Conservation (phyloP, 1,140 invertebrate genomes). For the Penaeus vannamei region DNA sequence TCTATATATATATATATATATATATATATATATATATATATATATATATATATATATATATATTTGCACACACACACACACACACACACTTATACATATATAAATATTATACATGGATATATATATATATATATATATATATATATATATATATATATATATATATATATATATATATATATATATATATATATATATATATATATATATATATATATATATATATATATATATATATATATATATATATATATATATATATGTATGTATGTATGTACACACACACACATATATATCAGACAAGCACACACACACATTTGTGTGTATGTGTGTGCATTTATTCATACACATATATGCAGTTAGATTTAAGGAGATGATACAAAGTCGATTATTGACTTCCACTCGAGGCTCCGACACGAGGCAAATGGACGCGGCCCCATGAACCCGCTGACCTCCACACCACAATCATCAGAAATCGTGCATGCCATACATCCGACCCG, state of each 20-base stretch:
- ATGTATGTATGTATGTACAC: neutral
- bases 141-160: neutral
- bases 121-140: neutral
- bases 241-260: constrained; percentile 23
- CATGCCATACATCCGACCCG: too few species aligned
- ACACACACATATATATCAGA: neutral
- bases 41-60: too few species aligned
- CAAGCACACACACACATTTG: neutral
- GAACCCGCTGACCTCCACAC: too few species aligned
- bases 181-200: neutral
- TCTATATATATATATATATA: too few species aligned
- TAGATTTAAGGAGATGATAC: too few species aligned
- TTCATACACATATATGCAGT: neutral
- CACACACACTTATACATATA: too few species aligned
- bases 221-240: constrained; percentile 1
- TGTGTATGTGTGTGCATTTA: neutral
- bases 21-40: too few species aligned
- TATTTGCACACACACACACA: too few species aligned
- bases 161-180: neutral
- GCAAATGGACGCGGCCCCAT: too few species aligned
- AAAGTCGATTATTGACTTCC: too few species aligned
- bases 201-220: constrained; percentile 2
- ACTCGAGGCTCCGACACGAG: too few species aligned
- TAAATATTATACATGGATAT: neutral
- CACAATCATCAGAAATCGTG: too few species aligned